phyloP scores from a whole-genome alignment of 2,113 vertebrate genomes.

The Ranitomeya variabilis region DNA sequence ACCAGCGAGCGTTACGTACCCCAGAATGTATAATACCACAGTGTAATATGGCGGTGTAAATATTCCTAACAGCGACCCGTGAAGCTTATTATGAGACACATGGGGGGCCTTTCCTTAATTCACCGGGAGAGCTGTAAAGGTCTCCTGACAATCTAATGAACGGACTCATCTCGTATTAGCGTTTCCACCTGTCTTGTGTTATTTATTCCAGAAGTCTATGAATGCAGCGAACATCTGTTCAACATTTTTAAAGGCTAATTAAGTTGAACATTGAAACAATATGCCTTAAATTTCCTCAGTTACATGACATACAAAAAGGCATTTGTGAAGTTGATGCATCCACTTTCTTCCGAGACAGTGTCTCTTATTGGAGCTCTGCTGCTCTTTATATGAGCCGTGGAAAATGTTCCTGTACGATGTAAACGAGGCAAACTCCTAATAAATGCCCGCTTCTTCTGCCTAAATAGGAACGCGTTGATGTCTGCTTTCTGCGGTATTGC shows the following conservation, averaged over 20 bases:
- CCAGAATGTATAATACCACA: not conserved
- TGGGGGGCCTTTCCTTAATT: not conserved
- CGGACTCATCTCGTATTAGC: not conserved
- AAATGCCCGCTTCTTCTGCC: conserved; percentile 25
- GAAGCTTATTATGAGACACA: not conserved
- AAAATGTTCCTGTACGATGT: conserved; percentile 46
- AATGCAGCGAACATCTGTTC: conserved; percentile 27
- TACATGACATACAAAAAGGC: conserved; percentile 45
- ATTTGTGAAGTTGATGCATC: conserved; percentile 29
- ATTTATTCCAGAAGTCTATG: conserved; percentile 44
- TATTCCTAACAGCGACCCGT: not conserved
- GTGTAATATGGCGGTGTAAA: not conserved
- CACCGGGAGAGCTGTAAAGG: not conserved
- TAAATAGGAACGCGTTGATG: conserved; percentile 1
- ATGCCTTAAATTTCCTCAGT: not conserved
- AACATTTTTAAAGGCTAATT: conserved; percentile 44
- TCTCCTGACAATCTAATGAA: conserved; percentile 9
- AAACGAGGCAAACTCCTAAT: conserved; percentile 33
- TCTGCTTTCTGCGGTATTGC: conserved; percentile 41
- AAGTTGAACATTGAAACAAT: conserved; percentile 39
- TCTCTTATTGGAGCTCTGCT: conserved; percentile 30
- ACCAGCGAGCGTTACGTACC: not conserved
- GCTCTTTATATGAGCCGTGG: conserved; percentile 44
- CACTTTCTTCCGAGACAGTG: conserved; percentile 6
- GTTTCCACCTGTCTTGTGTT: conserved; percentile 46